Evolutionary conservation across 2,888 invertebrate species (phyloP), one percentile per base, ranked within the genome.

Genomic region (Acronicta psi): DNA sequence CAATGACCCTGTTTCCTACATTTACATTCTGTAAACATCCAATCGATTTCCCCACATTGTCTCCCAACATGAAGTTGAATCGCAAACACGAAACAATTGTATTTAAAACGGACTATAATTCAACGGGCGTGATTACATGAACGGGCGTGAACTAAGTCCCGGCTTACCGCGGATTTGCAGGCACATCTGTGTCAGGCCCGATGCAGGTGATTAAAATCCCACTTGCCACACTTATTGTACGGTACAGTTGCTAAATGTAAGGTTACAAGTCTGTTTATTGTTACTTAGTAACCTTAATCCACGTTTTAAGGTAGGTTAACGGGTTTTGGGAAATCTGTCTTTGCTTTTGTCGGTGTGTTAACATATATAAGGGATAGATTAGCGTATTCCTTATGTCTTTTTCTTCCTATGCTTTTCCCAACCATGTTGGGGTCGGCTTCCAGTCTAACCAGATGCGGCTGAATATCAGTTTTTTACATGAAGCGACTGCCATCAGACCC

Each of bases 141-240:
- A 80, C 78, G 82, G 77, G 77, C 84, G 83, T 79, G 81, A 79
- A 84, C 90, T 92, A 90, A 92, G 89, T 87, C 88, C 73, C 77
- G 84, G 89, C 83, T 92, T 89, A 92, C 85, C 82, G 82, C 82
- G 88, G 91, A 87, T 91, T 90, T 87, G 74, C 81, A 78, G 76
- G 74, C 83, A 81, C 88, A 88, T 86, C 86, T 89, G 89, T 75
- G 86, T 72, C 57, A 59, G 79, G 36, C 75, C 77, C 81, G 60
- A 77, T 83, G 82, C 86, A 81, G 81, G 82, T 85, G 77, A 78
- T 77, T 80, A 73, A 71, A 77, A 81, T 73, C 70, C 67, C 68
- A 70, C 72, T 76, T 77, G 71, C 72, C 66, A 60, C 63, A 73
- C 72, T 75, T 71, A 76, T 75, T 61, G 50, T 59, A 46, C 43